Evolutionary conservation across 2,113 vertebrate species (phyloP).

Genomic region (Trogon surrucura): DNA sequence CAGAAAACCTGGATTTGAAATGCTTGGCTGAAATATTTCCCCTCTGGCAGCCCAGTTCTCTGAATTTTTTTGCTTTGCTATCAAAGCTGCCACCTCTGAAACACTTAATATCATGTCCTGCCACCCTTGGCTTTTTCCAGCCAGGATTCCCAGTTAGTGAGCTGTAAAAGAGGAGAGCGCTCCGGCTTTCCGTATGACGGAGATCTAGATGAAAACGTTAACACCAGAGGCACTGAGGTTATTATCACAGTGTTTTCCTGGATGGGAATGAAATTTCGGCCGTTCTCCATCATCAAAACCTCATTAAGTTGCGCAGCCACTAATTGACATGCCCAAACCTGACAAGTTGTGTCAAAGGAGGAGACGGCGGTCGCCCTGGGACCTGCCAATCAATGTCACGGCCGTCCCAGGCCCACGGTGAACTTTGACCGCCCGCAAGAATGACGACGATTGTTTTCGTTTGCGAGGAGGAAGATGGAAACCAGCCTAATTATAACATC

Average conservation of each 20-base stretch:
- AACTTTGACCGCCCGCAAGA: slow-evolving; percentile 61
- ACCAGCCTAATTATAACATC: slow-evolving; percentile 50
- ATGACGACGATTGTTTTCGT: slow-evolving; percentile 45
- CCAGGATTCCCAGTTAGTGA: not conserved
- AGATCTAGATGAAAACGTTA: not conserved
- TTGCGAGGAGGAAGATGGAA: not conserved
- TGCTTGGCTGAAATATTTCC: not conserved
- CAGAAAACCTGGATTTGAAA: not conserved
- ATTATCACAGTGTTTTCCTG: not conserved
- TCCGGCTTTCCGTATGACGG: accelerated
- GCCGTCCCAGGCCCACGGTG: not conserved
- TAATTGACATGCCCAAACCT: slow-evolving; percentile 43
- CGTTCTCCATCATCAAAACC: slow-evolving; percentile 60
- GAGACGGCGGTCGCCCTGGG: not conserved
- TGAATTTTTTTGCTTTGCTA: not conserved
- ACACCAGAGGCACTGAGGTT: not conserved
- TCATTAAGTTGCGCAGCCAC: slow-evolving; percentile 42
- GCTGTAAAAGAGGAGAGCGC: not conserved
- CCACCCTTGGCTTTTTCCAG: not conserved
- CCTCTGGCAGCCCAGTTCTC: not conserved
- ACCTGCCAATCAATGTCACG: slow-evolving; percentile 45
- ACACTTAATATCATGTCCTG: not conserved
- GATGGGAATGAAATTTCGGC: not conserved
- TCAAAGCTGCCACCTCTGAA: not conserved
- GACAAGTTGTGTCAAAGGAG: not conserved